phyloP scores from a whole-genome alignment of 2,113 vertebrate species.

The Lepus americanus region DNA sequence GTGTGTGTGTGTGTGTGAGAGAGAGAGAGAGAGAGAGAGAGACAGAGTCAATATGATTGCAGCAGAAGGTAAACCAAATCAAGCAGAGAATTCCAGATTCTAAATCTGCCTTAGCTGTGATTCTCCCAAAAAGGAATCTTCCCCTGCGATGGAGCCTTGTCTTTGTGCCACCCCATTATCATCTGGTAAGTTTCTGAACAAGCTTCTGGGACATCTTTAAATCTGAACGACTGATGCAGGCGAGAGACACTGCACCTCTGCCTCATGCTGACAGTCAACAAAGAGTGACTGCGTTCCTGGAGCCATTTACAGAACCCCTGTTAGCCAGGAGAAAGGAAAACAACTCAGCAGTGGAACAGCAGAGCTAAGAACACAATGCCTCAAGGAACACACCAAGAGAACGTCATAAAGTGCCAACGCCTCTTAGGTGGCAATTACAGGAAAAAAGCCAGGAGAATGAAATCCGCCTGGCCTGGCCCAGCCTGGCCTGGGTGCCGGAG shows the following conservation, averaged over 20 bases:
- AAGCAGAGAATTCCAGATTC: neutral
- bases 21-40: neutral
- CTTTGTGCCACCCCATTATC: neutral
- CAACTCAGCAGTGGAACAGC: neutral
- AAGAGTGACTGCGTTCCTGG: neutral
- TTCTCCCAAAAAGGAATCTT: accelerated
- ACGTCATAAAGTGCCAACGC: accelerated
- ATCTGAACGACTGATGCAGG: neutral
- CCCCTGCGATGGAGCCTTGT: neutral
- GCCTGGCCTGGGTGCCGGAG: neutral
- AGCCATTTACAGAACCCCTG: neutral
- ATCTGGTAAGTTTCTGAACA: neutral
- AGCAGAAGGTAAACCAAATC: neutral
- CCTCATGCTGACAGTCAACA: neutral
- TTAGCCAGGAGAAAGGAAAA: neutral
- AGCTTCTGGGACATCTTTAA: neutral
- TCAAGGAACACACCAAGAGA: neutral
- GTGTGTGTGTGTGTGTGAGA: no score
- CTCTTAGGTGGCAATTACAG: neutral
- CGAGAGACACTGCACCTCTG: neutral
- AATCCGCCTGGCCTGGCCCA: neutral
- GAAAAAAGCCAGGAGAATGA: accelerated
- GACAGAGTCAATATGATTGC: accelerated
- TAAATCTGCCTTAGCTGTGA: neutral
- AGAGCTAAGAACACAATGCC: neutral